Conservation (phyloP, 2,113 vertebrate species). For the Alethe castanea region DNA sequence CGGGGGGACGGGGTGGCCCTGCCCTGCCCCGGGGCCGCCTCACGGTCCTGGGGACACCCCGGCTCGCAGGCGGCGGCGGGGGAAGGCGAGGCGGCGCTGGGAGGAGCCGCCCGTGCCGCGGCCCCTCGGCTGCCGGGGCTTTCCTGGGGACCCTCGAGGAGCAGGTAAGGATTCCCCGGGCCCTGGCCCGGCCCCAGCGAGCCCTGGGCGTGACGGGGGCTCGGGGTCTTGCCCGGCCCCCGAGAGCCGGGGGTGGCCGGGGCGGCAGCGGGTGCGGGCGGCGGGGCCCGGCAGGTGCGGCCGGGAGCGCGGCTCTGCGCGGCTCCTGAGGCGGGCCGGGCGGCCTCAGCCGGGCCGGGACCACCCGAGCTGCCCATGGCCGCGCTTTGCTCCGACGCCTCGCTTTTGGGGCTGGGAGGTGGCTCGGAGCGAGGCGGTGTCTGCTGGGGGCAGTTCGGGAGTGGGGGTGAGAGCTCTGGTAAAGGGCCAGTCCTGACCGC, state of each 20-base stretch:
- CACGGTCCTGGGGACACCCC: rapidly evolving
- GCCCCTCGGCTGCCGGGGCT: background rate
- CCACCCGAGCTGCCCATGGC: background rate
- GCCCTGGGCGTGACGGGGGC: too few relatives aligned
- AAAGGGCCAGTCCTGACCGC: background rate
- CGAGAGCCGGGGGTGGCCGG: background rate
- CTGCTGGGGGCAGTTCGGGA: background rate
- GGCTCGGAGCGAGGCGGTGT: background rate
- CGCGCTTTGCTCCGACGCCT: background rate
- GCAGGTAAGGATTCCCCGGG: background rate
- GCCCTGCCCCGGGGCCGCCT: rapidly evolving
- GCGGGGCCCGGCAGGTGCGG: background rate
- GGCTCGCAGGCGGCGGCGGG: background rate
- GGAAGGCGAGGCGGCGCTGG: background rate
- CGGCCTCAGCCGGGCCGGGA: background rate
- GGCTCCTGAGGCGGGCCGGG: rapidly evolving
- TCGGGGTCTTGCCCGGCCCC: background rate
- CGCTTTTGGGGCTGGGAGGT: background rate
- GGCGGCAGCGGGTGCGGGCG: background rate
- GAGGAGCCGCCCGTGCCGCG: background rate
- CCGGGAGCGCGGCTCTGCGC: too few relatives aligned
- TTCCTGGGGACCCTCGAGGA: too few relatives aligned
- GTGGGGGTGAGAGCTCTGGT: background rate
- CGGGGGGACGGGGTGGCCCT: background rate
- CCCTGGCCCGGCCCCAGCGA: background rate